phyloP scores from a whole-genome alignment of 2,113 vertebrate genomes.

The Taurulus bubalis region DNA sequence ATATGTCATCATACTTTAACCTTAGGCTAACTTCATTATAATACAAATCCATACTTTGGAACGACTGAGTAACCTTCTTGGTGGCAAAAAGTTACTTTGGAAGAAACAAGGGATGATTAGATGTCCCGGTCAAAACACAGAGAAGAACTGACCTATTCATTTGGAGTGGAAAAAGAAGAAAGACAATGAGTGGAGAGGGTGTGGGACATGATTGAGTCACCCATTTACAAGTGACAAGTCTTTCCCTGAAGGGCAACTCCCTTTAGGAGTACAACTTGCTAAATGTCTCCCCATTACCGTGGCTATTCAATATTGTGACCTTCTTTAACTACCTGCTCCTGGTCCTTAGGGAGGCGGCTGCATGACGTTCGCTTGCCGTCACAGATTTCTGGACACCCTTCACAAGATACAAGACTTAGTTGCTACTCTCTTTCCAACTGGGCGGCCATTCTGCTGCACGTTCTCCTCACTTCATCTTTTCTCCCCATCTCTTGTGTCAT shows the following conservation, averaged over 20 bases:
- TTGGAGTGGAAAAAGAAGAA: not conserved
- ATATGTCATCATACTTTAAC: not conserved
- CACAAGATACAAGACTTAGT: constrained; percentile 18
- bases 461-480: constrained; percentile 19
- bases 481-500: not conserved
- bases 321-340: constrained; percentile 53
- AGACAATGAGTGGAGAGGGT: constrained; percentile 43
- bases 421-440: constrained; percentile 16
- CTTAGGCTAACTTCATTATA: not conserved
- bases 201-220: constrained; percentile 16
- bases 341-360: constrained; percentile 30
- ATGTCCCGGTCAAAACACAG: constrained; percentile 5
- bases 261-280: constrained; percentile 33
- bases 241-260: constrained; percentile 53
- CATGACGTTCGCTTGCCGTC: constrained; percentile 45
- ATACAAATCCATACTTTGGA: not conserved
- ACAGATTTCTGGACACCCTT: constrained; percentile 45
- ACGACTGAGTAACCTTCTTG: not conserved
- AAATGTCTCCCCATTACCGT: constrained; percentile 66
- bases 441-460: not conserved
- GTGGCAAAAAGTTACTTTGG: constrained; percentile 1
- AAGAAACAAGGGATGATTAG: not conserved
- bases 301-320: constrained; percentile 60
- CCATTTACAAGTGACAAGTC: constrained; percentile 41
- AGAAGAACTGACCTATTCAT: constrained; percentile 30